Percentiles rank a stretch among this genome's conserved stretches.
phyloP scores from a whole-genome alignment of 2,113 vertebrate genomes.

The Axis porcinus region DNA sequence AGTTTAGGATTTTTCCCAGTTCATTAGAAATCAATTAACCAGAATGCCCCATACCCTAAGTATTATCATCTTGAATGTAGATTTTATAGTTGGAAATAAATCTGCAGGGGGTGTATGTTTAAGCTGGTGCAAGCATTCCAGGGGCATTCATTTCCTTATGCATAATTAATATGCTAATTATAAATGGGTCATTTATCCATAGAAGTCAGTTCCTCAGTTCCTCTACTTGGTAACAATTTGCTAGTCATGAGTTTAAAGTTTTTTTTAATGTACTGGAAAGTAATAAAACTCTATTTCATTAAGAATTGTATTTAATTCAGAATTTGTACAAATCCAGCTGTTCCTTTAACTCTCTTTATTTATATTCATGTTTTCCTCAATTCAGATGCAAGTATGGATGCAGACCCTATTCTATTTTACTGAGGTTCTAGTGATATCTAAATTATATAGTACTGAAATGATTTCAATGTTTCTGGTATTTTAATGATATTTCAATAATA shows the following conservation, averaged over 20 bases:
- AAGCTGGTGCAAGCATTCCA: background rate
- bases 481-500: background rate
- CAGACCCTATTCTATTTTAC: background rate
- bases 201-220: background rate
- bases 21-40: slow-evolving; percentile 20
- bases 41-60: background rate
- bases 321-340: background rate
- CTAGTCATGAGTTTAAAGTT: slow-evolving; percentile 31
- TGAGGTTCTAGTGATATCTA: background rate
- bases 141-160: slow-evolving; percentile 15
- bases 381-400: background rate
- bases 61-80: slow-evolving; percentile 6
- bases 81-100: slow-evolving; percentile 12
- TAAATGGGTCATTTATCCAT: slow-evolving; percentile 26
- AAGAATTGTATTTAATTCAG: slow-evolving; percentile 35
- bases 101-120: background rate
- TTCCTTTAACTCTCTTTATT: slow-evolving; percentile 6
- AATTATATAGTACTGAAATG: background rate
- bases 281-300: slow-evolving; percentile 50
- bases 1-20: background rate
- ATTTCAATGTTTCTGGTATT: background rate
- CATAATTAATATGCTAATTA: slow-evolving; percentile 49
- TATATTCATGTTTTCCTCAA: background rate
- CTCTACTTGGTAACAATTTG: slow-evolving; percentile 17
- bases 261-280: slow-evolving; percentile 30